Evolutionary conservation across 2,888 invertebrate species (phyloP), one percentile per base, ranked within the genome.

Genomic region (Erynnis tages): DNA sequence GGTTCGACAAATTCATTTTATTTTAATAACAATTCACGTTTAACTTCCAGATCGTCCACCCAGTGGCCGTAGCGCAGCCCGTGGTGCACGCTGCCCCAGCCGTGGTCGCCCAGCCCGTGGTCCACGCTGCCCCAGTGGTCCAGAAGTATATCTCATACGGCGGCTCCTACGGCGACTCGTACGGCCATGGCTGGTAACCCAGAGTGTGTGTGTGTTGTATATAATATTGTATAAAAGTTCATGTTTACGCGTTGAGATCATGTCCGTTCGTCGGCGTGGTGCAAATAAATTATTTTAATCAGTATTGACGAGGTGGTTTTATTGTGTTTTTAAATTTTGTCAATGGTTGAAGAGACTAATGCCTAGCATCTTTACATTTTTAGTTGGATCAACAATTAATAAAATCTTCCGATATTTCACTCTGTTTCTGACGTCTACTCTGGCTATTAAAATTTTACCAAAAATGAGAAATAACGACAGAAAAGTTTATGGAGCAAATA

Each of bases 161-260:
- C 10, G 65, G 65, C 4, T 65, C 63, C 21, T 72, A 69, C 53
- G 82, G 80, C 29, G 87, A 86, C 54, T 82, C 84, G 6, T 88
- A 85, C 54, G 81, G 79, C 34, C 85, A 86, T 54, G 82, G 83
- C n/a, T 87, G 87, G 87, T 88, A 77, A 67, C 4, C 4, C n/a
- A n/a, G 29, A 44, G 37, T 14, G 46, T 27, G 27, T 11, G 45
- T 46, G n/a, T 52, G 56, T 63, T 71, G 69, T 76, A 71, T 66
- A 68, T 74, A 69, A 69, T 63, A 21, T 58, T 65, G 57, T 61
- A 56, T 60, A 49, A 44, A 60, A 57, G 49, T 54, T 61, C 10
- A 17, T 54, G 54, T 66, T 60, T 71, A 73, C 72, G 77, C 77
- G 82, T 84, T 80, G 71, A 84, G 81, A 79, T 85, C 80, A 73